Conservation (phyloP, 2,797 vertebrate species). For the Aselliscus stoliczkanus region DNA sequence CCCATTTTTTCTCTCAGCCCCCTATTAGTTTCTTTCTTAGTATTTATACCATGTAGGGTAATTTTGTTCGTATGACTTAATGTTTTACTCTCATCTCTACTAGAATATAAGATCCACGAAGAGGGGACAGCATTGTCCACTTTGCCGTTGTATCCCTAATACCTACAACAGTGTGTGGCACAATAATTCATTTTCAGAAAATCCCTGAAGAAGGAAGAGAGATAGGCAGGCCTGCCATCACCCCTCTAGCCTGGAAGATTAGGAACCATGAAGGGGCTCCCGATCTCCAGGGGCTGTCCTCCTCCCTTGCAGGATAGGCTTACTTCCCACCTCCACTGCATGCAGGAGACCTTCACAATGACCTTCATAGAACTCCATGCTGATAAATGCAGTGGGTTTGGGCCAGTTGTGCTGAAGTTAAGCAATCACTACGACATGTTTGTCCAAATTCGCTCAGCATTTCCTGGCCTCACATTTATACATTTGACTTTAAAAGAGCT, state of each 20-base stretch:
- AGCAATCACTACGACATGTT: not conserved
- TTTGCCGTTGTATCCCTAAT: not conserved
- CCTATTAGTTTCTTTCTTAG: not conserved
- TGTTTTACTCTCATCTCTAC: not conserved
- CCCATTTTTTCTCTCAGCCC: not conserved
- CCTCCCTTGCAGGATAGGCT: not conserved
- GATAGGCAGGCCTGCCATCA: not conserved
- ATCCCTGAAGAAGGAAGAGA: not conserved
- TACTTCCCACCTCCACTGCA: no score
- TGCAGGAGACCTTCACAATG: not conserved
- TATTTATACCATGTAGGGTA: not conserved
- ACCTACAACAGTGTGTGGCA: not conserved
- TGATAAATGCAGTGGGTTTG: no score
- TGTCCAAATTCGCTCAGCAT: not conserved
- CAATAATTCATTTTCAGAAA: not conserved
- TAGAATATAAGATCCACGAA: not conserved
- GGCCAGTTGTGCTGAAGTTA: no score
- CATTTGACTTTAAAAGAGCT: not conserved
- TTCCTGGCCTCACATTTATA: not conserved
- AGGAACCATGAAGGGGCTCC: not conserved
- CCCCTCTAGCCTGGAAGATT: not conserved
- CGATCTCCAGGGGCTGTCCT: no score
- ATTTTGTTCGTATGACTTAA: not conserved
- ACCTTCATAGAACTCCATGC: not conserved
- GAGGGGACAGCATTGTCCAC: not conserved